A percentile compares a stretch with the other conserved stretches of the same genome.
phyloP scores from a whole-genome alignment of 2,113 vertebrate genomes.

The Eulacestoma nigropectus region DNA sequence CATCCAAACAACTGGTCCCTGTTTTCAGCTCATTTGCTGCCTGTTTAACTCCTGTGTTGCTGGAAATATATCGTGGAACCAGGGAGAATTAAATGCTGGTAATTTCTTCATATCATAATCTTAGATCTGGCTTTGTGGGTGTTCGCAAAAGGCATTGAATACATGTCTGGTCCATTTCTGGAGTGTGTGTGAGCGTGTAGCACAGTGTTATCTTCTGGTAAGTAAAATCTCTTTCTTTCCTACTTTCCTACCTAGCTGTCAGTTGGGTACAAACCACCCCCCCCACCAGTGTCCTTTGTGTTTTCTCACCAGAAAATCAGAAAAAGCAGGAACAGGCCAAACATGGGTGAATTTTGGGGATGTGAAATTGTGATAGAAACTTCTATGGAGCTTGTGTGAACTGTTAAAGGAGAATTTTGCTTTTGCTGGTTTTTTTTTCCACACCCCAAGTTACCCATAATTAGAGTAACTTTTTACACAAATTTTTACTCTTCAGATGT shows the following conservation, averaged over 20 bases:
- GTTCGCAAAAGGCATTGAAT: not conserved
- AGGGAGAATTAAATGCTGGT: not conserved
- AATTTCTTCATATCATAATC: not conserved
- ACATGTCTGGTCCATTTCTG: not conserved
- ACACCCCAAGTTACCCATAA: not conserved
- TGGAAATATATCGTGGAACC: not conserved
- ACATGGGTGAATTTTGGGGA: not conserved
- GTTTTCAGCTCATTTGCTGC: not conserved
- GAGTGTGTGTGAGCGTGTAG: accelerated
- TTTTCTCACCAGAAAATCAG: not conserved
- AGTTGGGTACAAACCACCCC: not conserved
- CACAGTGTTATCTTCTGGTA: not conserved
- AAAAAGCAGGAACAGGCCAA: not conserved
- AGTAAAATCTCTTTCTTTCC: not conserved
- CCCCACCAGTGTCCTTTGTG: not conserved
- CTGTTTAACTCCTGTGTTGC: not conserved
- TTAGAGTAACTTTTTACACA: not conserved
- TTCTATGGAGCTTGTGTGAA: not conserved
- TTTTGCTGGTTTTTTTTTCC: not conserved
- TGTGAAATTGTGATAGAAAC: not conserved
- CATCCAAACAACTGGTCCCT: not conserved
- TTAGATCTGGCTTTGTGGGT: accelerated
- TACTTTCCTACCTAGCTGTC: not conserved
- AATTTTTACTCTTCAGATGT: not conserved
- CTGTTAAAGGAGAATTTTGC: not conserved